These are phyloP conservation scores for Rhombomys opimus DNA, from an alignment of 2,113 vertebrate species.

Conservation along the genomic window DNA sequence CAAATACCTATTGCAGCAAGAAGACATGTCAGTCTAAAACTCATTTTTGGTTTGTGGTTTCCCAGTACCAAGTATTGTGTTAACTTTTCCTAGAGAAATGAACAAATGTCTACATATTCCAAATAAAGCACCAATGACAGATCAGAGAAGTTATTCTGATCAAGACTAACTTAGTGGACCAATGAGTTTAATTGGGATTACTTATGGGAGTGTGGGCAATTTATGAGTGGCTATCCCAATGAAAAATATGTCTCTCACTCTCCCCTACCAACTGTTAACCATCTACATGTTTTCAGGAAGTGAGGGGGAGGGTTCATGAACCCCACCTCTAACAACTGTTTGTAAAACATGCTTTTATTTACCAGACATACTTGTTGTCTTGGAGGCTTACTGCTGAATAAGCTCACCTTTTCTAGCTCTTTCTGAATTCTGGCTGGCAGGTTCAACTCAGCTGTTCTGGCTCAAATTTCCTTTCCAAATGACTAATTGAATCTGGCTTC, in stretches of 20 bases:
- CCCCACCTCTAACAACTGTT: background rate
- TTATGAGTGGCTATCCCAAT: background rate
- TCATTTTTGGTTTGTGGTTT: background rate
- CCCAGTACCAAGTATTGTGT: background rate
- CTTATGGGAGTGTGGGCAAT: background rate
- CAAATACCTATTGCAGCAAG: background rate
- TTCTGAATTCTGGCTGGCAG: no score
- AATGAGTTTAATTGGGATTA: background rate
- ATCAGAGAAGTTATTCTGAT: background rate
- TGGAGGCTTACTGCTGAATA: no score
- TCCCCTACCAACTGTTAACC: background rate
- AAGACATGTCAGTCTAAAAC: background rate
- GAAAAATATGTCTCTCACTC: background rate
- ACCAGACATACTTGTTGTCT: no score
- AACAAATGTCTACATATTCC: background rate
- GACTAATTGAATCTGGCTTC: no score
- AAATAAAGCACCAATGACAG: background rate
- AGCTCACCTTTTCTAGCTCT: no score
- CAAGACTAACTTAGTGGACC: background rate
- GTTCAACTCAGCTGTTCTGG: no score
- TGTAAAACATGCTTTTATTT: no score
- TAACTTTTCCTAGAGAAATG: background rate
- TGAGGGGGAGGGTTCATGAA: background rate
- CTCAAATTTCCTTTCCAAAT: no score
- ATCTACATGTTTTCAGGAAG: background rate